Evolutionary conservation across 2,888 invertebrate genomes (phyloP), one percentile per base, ranked within the genome.

Genomic region (Myathropa florea): DNA sequence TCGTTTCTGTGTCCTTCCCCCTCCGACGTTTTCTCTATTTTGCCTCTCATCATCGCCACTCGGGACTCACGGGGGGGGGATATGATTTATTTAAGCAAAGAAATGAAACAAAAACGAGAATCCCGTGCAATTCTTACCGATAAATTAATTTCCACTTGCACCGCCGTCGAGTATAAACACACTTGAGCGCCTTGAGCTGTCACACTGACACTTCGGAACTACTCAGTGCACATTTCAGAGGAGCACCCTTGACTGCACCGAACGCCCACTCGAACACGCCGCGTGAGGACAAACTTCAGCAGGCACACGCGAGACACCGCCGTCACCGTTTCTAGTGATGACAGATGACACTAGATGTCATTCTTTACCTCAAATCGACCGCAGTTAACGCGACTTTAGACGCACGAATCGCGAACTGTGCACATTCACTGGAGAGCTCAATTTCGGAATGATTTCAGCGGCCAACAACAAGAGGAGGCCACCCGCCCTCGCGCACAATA

Each of bases 211-310:
- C 86, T 86, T 75, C 33, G 73, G 70, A 79, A 78, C 83, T 75
- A 86, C 75, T 83, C 78, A 83, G 83, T 83, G 83, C 83, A 83
- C 75, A 79, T 86, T 86, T 77, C 78, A 79, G 70, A 70, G 75
- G 78, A 83, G 83, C 86, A 86, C 83, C 83, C 86, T 86, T 82
- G 70, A 86, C 82, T 79, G 18, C 18, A 18, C 18, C 18, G 78
- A 83, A 79, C 65, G 71, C 73, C n/a, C 75, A 86, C 86, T 86
- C 78, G 73, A 82, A 71, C 78, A 55, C 73, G 63, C 57, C 72
- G 61, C 68, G 26, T 57, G 67, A 78, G 33, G 70, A 70, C 78
- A 57, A 82, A 65, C 63, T 72, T 83, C 53, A 71, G 63, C 60
- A 71, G 68, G 70, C 33, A 10, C 30, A n/a, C 10, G 10, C 10